phyloP scores from a whole-genome alignment of 2,888 invertebrate genomes.

The Melanotus villosus region DNA sequence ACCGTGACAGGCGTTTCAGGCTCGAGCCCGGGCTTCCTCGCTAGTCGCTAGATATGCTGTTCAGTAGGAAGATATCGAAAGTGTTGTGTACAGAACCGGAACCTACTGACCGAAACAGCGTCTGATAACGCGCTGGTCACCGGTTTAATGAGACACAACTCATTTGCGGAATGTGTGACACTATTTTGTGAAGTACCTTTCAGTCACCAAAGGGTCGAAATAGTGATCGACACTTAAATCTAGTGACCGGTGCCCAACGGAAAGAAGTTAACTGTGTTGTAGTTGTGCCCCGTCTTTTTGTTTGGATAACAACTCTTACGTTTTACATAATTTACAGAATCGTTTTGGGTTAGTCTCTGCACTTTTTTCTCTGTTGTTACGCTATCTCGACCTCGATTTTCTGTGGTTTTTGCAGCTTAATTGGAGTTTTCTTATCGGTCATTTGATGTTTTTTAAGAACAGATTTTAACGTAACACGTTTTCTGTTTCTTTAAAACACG shows the following conservation, averaged over 20 bases:
- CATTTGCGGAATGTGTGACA: not conserved
- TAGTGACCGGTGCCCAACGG: not conserved
- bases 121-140: constrained; percentile 14
- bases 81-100: constrained; percentile 29
- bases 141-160: not conserved
- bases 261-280: not conserved
- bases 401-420: too few species aligned
- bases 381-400: too few species aligned
- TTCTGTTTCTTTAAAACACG: too few species aligned
- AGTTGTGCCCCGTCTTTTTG: not conserved
- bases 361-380: too few species aligned
- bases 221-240: not conserved
- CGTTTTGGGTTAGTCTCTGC: too few species aligned
- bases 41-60: constrained; percentile 47
- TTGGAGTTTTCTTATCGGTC: too few species aligned
- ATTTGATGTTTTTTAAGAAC: too few species aligned
- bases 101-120: constrained; percentile 22
- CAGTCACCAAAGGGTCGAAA: constrained; percentile 9
- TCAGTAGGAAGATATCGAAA: not conserved
- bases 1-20: constrained; percentile 53
- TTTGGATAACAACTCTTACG: too few species aligned
- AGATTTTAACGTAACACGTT: too few species aligned
- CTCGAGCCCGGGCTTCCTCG: constrained; percentile 55
- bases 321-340: too few species aligned
- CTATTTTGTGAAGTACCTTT: constrained; percentile 24